phyloP scores from a whole-genome alignment of 2,113 vertebrate species.

The Otocyon megalotis region DNA sequence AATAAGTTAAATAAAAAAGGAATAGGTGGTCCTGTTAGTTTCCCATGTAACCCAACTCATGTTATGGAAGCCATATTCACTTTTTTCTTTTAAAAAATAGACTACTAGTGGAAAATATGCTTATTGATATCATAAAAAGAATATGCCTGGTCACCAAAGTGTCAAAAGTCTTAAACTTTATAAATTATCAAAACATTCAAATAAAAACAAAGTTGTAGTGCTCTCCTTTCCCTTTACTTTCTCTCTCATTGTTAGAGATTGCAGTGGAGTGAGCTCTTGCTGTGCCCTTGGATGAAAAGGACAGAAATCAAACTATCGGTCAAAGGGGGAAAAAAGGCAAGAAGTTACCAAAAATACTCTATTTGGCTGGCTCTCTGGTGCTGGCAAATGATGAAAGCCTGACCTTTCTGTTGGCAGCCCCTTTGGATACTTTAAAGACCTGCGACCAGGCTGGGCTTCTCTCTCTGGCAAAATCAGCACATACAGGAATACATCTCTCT shows the following conservation, averaged over 20 bases:
- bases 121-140: not conserved
- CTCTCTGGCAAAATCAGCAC: not conserved
- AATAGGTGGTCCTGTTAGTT: not conserved
- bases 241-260: not conserved
- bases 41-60: not conserved
- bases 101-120: not conserved
- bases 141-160: not conserved
- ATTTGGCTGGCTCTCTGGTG: not conserved
- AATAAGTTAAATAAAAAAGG: not conserved
- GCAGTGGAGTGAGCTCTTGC: not conserved
- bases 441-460: not conserved
- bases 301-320: not conserved
- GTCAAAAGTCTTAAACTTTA: not conserved
- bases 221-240: not conserved
- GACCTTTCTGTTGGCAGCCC: not conserved
- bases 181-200: not conserved
- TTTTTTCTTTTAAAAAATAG: not conserved
- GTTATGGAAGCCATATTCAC: not conserved
- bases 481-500: not conserved
- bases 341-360: not conserved
- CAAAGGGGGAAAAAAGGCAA: not conserved
- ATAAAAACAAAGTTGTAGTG: not conserved
- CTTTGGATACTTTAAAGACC: not conserved
- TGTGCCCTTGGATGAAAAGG: not conserved
- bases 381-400: not conserved